Base-by-base conservation (phyloP, 2,888 invertebrate species). In the Pediacus dermestoides region DNA sequence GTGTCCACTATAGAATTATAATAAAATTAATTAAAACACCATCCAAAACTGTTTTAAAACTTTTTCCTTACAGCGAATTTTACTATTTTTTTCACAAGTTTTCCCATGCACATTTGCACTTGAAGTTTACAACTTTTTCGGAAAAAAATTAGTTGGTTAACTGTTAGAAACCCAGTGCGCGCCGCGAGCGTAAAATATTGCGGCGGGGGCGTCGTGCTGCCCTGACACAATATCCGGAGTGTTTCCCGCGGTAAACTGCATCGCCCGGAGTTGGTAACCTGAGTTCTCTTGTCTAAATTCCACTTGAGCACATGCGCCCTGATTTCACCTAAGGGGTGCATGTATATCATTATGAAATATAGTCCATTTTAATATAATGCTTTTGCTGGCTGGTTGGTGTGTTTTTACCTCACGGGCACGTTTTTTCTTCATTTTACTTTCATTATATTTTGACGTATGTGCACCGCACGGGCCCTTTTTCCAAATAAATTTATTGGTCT, bases 271-370 rank as follows among this genome's bases (percentile, higher is more conserved):
- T 50, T 48, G 49, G 28, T 44, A 47, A 43, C 50, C 53, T 47
- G 50, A 52, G 50, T 50, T 53, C 52, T 52, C n/a, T 47, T 44
- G 37, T 44, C 48, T 42, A 47, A 50, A 40, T 47, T 41, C 43
- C 43, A 39, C 31, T 13, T 8, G 32, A 34, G 48, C 57, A 53
- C 59, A 44, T 46, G 60, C 57, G 57, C 47, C 28, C 21, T 39
- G 31, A 39, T 42, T 46, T n/a, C 50, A 48, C 52, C 53, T 58
- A 47, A 47, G 47, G 55, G 55, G 53, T 54, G 55, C 58, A 55
- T 61, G 60, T 60, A 56, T 56, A 60, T 61, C 57, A 58, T 60
- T 59, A 55, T 58, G 57, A 60, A 56, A 57, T 58, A 58, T 57
- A 51, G 56, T 53, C 53, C 55, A 53, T 55, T 55, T 54, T 50